Evolutionary conservation across 1,140 invertebrate species (phyloP), one percentile per base, ranked within the genome.

Genomic region (Stegodyphus dumicola): DNA sequence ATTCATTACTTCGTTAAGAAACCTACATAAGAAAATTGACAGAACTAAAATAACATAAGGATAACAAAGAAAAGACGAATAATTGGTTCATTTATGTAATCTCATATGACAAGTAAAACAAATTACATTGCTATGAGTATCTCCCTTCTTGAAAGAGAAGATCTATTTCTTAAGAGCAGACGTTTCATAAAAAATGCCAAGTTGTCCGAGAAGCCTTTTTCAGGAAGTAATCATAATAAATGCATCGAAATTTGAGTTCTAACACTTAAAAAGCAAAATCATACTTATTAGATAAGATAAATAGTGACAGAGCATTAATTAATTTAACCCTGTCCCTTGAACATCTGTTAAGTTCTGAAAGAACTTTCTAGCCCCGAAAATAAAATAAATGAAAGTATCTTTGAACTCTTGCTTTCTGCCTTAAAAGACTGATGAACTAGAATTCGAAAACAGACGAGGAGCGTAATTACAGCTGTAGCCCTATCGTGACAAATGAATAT

Each of bases 401-500:
- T 60, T 15, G 56, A 60, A 60, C 66, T 13, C 48, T 11, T 48
- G 56, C 53, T 48, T 74, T 60, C 79, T 56, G 64, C 70, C 70
- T 69, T n/a, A 6, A n/a, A 81, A 81, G 79, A 81, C 69, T 56
- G 67, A 81, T 81, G 18, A 54, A 52, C 53, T 10, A 53, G 70
- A 66, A 71, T 74, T 81, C 4, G 56, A 56, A 81, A 81, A 66
- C 69, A 64, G 79, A 81, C 79, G 73, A 6, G 56, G 79, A 66
- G 56, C 79, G 60, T 81, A 74, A 81, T 81, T 81, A 81, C 74
- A 81, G 79, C 56, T 81, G 79, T 81, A 74, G 17, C 79, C 60
- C 33, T 52, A 70, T 17, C 70, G 17, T 81, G 70, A 81, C 54
- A 60, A 81, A 81, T 81, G 79, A 52, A 69, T 74, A 70, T 7